Base-by-base conservation (phyloP, 2,888 invertebrate genomes). In the Drosophila tripunctata region DNA sequence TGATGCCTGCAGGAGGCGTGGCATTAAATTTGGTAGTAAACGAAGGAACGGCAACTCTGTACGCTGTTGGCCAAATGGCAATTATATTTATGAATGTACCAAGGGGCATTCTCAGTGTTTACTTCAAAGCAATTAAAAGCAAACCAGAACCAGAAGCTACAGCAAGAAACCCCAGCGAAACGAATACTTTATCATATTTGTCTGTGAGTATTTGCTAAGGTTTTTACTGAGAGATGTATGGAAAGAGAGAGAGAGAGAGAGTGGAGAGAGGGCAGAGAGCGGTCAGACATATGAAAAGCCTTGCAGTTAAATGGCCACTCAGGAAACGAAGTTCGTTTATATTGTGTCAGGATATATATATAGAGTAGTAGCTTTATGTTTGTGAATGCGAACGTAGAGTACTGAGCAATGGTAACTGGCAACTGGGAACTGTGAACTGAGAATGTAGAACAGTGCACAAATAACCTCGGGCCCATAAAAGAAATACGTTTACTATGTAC, bases 271-370 rank as follows among this genome's bases (percentile, higher is more conserved):
- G 40, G 38, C 1, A 12, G 30, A 14, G 12, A 3, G 33, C 24
- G 50, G 41, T 38, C 35, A 51, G 58, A 65, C 67, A 64, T 76
- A 75, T 69, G 65, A 74, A 83, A 83, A 78, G 87, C 84, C 81
- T 78, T 74, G 67, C 85, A 86, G 78, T 81, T 74, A 83, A 83
- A 86, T 83, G 84, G 87, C 74, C 87, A 84, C 82, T 82, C 84
- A 84, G 87, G 84, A 86, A 83, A 84, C 87, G 87, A 83, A 83
- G 56, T 83, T 86, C 87, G 87, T 80, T 83, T 83, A 86, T 83
- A 80, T 80, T 83, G 84, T 86, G 86, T 86, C 79, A 85, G 85
- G 68, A 82, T 82, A 81, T 83, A 27, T 27, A n/a, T n/a, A n/a
- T n/a, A n/a, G n/a, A n/a, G n/a, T n/a, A 74, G 64, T 75, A 78